phyloP scores from a whole-genome alignment of 1,140 invertebrate species.

The Vanessa atalanta region DNA sequence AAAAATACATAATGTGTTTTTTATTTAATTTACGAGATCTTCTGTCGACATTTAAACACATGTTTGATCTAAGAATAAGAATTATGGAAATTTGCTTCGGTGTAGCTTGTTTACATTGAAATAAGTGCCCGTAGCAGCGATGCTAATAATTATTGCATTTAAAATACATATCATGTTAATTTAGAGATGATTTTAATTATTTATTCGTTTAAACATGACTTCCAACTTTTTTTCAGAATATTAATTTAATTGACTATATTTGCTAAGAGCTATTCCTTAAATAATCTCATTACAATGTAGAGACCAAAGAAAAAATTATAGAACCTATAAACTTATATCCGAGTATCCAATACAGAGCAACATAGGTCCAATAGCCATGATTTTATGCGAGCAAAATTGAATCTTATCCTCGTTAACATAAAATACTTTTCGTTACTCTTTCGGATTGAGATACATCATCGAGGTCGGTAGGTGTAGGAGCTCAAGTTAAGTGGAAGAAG shows the following conservation, averaged over 20 bases:
- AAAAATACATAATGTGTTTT: slow-evolving; percentile 45
- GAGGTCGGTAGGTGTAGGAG: slow-evolving; percentile 48
- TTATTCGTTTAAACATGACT: background rate
- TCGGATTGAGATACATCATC: slow-evolving; percentile 48
- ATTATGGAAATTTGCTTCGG: slow-evolving; percentile 52
- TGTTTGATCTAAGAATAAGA: slow-evolving; percentile 53
- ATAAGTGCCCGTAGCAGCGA: background rate
- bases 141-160: background rate
- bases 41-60: slow-evolving; percentile 37
- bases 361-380: slow-evolving; percentile 30
- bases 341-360: slow-evolving; percentile 43
- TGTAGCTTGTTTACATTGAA: slow-evolving; percentile 43
- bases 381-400: slow-evolving; percentile 33
- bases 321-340: slow-evolving; percentile 63
- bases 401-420: slow-evolving; percentile 38
- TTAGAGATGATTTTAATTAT: background rate
- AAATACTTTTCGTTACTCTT: slow-evolving; percentile 40
- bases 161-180: background rate
- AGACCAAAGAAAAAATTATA: slow-evolving; percentile 60
- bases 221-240: slow-evolving; percentile 17
- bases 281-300: slow-evolving; percentile 34
- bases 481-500: slow-evolving; percentile 77
- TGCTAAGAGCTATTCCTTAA: slow-evolving; percentile 1
- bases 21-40: slow-evolving; percentile 41
- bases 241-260: background rate